Conservation (phyloP, 2,888 invertebrate genomes). For the Dione vanillae region DNA sequence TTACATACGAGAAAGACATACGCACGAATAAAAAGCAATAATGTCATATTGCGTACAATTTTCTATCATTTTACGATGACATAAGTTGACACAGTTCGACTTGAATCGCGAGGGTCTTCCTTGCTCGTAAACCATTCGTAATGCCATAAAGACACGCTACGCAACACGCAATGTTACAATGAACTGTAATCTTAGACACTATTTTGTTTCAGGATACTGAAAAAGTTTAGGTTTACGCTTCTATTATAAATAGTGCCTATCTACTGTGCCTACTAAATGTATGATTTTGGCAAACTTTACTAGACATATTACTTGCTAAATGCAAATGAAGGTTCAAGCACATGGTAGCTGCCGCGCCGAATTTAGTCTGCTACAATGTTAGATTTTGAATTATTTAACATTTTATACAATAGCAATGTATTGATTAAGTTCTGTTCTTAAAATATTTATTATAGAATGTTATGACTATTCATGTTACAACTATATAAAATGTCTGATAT, state of each 20-base stretch:
- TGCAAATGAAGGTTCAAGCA: slow-evolving; percentile 25
- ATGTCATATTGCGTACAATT: slow-evolving; percentile 37
- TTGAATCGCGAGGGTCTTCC: slow-evolving; percentile 36
- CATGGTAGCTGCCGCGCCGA: slow-evolving; percentile 18
- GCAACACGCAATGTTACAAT: slow-evolving; percentile 40
- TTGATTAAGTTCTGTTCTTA: neutral
- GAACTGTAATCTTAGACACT: slow-evolving; percentile 22
- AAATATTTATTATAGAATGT: neutral
- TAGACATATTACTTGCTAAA: slow-evolving; percentile 24
- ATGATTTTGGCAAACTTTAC: slow-evolving; percentile 8
- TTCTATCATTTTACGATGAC: slow-evolving; percentile 44
- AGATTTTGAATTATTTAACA: slow-evolving; percentile 25
- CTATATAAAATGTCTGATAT: neutral
- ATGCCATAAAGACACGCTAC: slow-evolving; percentile 40
- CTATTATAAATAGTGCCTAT: neutral
- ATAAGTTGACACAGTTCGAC: slow-evolving; percentile 43
- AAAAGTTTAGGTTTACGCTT: neutral
- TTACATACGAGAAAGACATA: slow-evolving; percentile 1
- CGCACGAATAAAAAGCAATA: slow-evolving; percentile 29
- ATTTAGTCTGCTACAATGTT: slow-evolving; percentile 19
- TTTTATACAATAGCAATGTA: slow-evolving; percentile 3
- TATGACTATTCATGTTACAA: neutral
- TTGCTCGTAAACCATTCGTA: slow-evolving; percentile 39
- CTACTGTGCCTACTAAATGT: slow-evolving; percentile 11
- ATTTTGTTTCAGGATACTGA: neutral